Percentiles rank a stretch among this genome's conserved stretches.
Conservation (phyloP, 37 sponge, comb jelly and placozoan species). For the Tethya wilhelma region DNA sequence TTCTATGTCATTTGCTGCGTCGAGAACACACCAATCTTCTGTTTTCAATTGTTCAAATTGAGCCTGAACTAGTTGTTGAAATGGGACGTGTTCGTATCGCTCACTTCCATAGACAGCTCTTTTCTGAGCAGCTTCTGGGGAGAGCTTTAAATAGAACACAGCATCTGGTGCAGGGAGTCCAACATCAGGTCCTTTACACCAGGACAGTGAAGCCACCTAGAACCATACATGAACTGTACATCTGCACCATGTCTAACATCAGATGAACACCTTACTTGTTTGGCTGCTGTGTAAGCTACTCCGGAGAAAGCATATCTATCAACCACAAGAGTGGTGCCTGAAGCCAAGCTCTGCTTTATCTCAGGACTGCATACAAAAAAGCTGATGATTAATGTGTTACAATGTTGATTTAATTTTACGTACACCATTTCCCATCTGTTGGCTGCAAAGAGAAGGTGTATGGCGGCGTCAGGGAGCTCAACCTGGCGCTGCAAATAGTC, state of each 20-base stretch:
- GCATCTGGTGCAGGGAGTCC: slow-evolving; percentile 84
- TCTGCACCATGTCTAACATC: not conserved
- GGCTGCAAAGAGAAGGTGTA: slow-evolving; percentile 92
- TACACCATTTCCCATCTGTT: slow-evolving; percentile 89
- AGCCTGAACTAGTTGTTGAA: slow-evolving; percentile 63
- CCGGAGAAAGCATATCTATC: slow-evolving; percentile 95
- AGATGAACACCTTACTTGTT: slow-evolving; percentile 42
- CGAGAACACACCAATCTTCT: slow-evolving; percentile 59
- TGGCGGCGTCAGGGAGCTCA: slow-evolving; percentile 75
- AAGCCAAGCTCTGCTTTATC: slow-evolving; percentile 48
- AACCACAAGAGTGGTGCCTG: slow-evolving; percentile 84
- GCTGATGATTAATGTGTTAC: not conserved
- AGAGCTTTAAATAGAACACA: slow-evolving; percentile 74
- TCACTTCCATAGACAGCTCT: slow-evolving; percentile 80
- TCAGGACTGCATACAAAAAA: slow-evolving; percentile 23
- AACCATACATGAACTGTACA: not conserved
- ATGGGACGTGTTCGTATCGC: slow-evolving; percentile 76
- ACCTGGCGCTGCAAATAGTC: slow-evolving; percentile 61
- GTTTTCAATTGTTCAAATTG: slow-evolving; percentile 57
- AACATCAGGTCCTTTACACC: slow-evolving; percentile 83
- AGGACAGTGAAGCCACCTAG: slow-evolving; percentile 68
- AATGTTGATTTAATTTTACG: not conserved
- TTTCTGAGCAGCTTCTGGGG: slow-evolving; percentile 56
- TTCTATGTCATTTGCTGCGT: slow-evolving; percentile 63
- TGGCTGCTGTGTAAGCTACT: slow-evolving; percentile 93